These are phyloP conservation scores for Masnerella sp. DNA, from an alignment of 2,888 invertebrate genomes.

Conservation along the genomic window DNA sequence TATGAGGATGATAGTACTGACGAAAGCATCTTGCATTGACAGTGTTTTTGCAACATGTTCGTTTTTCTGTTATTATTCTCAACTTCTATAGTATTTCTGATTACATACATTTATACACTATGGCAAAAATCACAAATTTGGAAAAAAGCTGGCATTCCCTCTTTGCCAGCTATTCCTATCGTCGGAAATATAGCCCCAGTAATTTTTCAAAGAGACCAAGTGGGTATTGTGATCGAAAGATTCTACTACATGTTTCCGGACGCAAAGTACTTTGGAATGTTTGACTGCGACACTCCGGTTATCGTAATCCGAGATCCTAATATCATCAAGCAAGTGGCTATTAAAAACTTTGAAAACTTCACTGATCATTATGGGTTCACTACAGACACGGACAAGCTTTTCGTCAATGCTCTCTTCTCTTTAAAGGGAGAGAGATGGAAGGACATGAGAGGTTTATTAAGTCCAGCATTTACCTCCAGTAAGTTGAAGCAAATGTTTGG, in stretches of 20 bases:
- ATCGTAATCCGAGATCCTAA: conserved; percentile 65
- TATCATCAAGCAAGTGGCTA: conserved; percentile 59
- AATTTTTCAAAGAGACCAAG: conserved; percentile 35
- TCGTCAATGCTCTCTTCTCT: conserved; percentile 63
- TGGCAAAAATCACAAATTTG: background rate
- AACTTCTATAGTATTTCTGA: no score
- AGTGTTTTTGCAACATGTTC: no score
- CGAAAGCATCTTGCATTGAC: no score
- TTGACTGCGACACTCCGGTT: conserved; percentile 62
- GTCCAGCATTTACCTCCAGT: conserved; percentile 80
- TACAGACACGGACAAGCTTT: conserved; percentile 57
- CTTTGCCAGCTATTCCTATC: conserved; percentile 46
- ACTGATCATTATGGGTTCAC: conserved; percentile 43
- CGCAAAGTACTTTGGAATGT: conserved; percentile 66
- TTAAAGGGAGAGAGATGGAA: conserved; percentile 69
- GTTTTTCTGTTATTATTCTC: no score
- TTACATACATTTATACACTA: background rate
- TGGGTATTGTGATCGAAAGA: conserved; percentile 41
- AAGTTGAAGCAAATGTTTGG: conserved; percentile 80
- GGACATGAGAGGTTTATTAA: conserved; percentile 78
- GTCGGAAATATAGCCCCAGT: conserved; percentile 59
- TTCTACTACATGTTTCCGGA: conserved; percentile 57
- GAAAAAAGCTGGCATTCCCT: conserved; percentile 30
- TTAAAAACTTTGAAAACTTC: conserved; percentile 23
- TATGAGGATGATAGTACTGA: no score